Evolutionary conservation across 2,113 vertebrate species (phyloP), one percentile per base, ranked within the genome.

Genomic region (Centropristis striata): DNA sequence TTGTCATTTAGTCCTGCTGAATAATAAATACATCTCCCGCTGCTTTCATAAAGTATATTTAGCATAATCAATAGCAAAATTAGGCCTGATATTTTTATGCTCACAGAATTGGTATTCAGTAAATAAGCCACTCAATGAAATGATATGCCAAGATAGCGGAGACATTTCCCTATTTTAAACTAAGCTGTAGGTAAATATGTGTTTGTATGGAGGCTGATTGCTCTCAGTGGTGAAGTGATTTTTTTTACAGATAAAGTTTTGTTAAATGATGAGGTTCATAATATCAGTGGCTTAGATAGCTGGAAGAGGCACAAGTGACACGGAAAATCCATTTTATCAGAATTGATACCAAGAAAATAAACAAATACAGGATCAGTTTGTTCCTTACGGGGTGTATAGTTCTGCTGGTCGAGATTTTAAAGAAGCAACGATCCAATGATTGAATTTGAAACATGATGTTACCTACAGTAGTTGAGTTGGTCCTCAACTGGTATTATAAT

Each of bases 261-360:
- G 28, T 23, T 37, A 16, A 36, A 46, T n/a, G 37, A 71, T 37
- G 20, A 65, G 21, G 53, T 27, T 55, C 28, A 49, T 58, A 11
- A 28, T 25, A 57, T 58, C 51, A 53, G 25, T 12, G 9, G 37
- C 32, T 11, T 42, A 27, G 18, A 53, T 11, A 1, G 13, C 13
- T 46, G 6, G 41, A 13, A 15, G 9, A 23, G 16, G 21, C 6
- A 16, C 23, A 44, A n/a, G 18, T 13, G 11, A 42, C 0, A 8
- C 13, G 37, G 32, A 44, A 64, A 37, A 63, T 72, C 68, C 27
- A 25, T 77, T 77, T 72, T 37, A 76, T 68, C 23, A 8, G 4
- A 32, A 32, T 32, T 3, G 6, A 3, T 32, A 32, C 6, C 6
- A 3, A 6, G 6, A 32, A 32, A 32, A 32, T 4, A 32, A 32